Percentiles rank a stretch among this genome's conserved stretches.
These are phyloP conservation scores for Stichodactyla helianthus DNA, from an alignment of 64 coral and sea anemone species.

Conservation along the genomic window DNA sequence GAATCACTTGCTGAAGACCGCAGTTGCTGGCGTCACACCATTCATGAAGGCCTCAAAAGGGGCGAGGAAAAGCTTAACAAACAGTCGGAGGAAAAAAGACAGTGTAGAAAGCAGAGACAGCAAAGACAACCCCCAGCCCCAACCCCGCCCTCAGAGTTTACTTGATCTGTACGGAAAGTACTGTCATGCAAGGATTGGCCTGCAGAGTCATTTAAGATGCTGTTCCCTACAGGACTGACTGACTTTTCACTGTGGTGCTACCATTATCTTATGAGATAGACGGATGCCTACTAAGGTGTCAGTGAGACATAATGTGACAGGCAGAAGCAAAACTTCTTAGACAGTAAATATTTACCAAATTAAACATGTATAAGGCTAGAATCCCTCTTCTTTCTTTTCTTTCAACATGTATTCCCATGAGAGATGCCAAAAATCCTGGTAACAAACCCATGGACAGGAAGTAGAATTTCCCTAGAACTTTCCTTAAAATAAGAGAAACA, in stretches of 20 bases:
- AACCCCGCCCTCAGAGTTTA: neutral
- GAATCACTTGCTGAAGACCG: too few species aligned
- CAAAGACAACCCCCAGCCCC: neutral
- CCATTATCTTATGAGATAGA: neutral
- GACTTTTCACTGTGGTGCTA: too few species aligned
- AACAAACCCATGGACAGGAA: constrained; percentile 46
- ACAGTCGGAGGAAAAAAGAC: neutral
- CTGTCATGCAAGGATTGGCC: neutral
- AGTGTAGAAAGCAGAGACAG: neutral
- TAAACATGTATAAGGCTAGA: constrained; percentile 86
- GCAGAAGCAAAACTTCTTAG: neutral
- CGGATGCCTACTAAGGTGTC: neutral
- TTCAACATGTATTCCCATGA: constrained; percentile 65
- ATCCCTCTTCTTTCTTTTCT: constrained; percentile 72
- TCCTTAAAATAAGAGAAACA: constrained; percentile 34
- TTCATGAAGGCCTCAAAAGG: too few species aligned
- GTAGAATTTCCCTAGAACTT: constrained; percentile 64
- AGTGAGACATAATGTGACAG: too few species aligned
- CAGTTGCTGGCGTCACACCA: too few species aligned
- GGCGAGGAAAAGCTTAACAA: too few species aligned
- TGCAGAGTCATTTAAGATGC: neutral
- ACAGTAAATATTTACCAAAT: constrained; percentile 49
- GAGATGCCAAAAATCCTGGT: constrained; percentile 65
- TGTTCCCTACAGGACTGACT: too few species aligned
- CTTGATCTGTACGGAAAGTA: neutral